Percentiles rank a stretch among this genome's conserved stretches.
These are phyloP conservation scores for Ridgeia piscesae DNA, from an alignment of 1,140 invertebrate genomes.

Conservation along the genomic window DNA sequence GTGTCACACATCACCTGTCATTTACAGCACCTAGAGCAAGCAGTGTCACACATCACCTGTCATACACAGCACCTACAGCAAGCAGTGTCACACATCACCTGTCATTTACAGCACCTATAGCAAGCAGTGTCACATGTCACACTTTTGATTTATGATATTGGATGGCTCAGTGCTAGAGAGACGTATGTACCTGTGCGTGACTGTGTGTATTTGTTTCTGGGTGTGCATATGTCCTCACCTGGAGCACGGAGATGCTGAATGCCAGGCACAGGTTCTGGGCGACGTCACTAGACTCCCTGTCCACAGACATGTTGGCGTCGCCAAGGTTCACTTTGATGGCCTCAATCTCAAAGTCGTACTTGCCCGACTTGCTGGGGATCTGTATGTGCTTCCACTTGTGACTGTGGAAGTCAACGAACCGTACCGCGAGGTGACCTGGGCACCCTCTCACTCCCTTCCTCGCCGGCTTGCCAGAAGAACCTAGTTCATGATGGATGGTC, in stretches of 20 bases:
- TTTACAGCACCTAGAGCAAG: too few species aligned
- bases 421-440: slow-evolving; percentile 42
- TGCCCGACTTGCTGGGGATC: slow-evolving; percentile 24
- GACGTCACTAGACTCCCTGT: slow-evolving; percentile 35
- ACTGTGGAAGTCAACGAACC: slow-evolving; percentile 39
- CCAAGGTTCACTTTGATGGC: slow-evolving; percentile 31
- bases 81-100: too few species aligned
- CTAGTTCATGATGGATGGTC: neutral
- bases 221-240: slow-evolving; percentile 32
- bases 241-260: slow-evolving; percentile 47
- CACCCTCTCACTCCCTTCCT: slow-evolving; percentile 36
- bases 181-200: neutral
- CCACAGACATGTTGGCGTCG: slow-evolving; percentile 25
- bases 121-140: too few species aligned
- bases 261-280: slow-evolving; percentile 46
- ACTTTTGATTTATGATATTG: too few species aligned
- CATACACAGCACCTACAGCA: too few species aligned
- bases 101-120: too few species aligned
- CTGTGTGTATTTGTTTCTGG: neutral
- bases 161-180: too few species aligned
- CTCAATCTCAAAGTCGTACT: slow-evolving; percentile 27
- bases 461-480: slow-evolving; percentile 23
- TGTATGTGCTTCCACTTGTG: slow-evolving; percentile 32
- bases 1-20: too few species aligned
- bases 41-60: too few species aligned